Evolutionary conservation across 2,888 invertebrate species (phyloP), one percentile per base, ranked within the genome.

Genomic region (Lordiphosa andalusiaca): DNA sequence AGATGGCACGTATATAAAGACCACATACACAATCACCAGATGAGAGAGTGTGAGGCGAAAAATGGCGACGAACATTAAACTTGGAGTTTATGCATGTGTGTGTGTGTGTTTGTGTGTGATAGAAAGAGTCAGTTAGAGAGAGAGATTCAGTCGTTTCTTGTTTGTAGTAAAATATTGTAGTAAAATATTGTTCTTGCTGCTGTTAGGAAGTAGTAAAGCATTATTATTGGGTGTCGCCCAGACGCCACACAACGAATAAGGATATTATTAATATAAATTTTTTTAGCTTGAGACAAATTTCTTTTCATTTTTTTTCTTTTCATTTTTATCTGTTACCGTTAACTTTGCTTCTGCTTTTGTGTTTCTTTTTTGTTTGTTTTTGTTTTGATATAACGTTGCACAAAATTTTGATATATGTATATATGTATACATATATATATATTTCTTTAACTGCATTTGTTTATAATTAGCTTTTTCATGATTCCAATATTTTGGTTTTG

Each of bases 1-100:
- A 85, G 86, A 87, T 87, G 86, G 88, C 88, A 87, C 86, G 84
- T 82, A 84, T 85, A 84, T 85, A 85, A 86, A 85, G 83, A 87
- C 86, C 84, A 87, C 85, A 85, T 84, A 81, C 74, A 85, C 77
- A 76, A 87, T 85, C 81, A 87, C 87, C 87, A 82, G 84, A 73
- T 77, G 85, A 84, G 85, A 80, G 69, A 80, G 69, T 75, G 84
- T 76, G 84, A 83, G 84, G 84, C 84, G 75, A 44, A 82, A 67
- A 78, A 82, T 75, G 83, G 75, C 83, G 83, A 83, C 83, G 69
- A 69, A 38, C 33, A 41, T 63, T 77, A 66, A 81, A 74, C 82
- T 81, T 74, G 57, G 36, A 81, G 74, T 67, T 81, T 73, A 70
- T 39, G 44, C 44, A 30, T 16, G 10, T 47, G 39, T 67, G 37